Conservation (phyloP, 2,113 vertebrate genomes). For the Oreochromis aureus region DNA sequence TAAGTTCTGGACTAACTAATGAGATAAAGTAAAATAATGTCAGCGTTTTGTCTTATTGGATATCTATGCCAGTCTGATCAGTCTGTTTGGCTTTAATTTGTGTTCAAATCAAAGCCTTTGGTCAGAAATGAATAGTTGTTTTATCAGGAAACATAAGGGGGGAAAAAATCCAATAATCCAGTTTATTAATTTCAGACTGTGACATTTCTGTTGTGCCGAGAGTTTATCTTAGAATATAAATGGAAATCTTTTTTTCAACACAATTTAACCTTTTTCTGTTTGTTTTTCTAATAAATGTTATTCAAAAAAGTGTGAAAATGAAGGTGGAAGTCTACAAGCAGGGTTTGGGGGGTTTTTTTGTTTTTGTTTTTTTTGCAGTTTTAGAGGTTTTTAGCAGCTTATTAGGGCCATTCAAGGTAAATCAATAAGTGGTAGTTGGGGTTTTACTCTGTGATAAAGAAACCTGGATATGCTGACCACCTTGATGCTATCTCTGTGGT, state of each 20-base stretch:
- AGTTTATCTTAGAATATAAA: neutral
- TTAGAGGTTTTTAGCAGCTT: neutral
- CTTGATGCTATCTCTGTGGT: neutral
- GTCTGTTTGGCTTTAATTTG: neutral
- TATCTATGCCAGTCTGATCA: neutral
- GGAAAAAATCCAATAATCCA: neutral
- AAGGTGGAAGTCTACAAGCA: neutral
- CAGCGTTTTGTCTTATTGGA: neutral
- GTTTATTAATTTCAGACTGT: neutral
- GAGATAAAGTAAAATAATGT: neutral
- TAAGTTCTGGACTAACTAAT: neutral
- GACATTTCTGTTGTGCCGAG: neutral
- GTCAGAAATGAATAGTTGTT: neutral
- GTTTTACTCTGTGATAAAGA: neutral
- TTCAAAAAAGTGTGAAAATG: neutral
- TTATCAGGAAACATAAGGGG: neutral
- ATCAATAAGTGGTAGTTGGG: rapidly evolving
- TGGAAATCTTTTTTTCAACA: neutral
- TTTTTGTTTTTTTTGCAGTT: neutral
- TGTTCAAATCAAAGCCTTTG: neutral
- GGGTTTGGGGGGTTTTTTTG: no score
- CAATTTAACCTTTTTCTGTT: neutral
- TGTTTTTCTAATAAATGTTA: neutral
- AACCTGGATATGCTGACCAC: neutral
- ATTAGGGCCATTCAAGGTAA: neutral